These are phyloP conservation scores for Cuniculus paca DNA, from an alignment of 2,797 vertebrate genomes.

Conservation along the genomic window DNA sequence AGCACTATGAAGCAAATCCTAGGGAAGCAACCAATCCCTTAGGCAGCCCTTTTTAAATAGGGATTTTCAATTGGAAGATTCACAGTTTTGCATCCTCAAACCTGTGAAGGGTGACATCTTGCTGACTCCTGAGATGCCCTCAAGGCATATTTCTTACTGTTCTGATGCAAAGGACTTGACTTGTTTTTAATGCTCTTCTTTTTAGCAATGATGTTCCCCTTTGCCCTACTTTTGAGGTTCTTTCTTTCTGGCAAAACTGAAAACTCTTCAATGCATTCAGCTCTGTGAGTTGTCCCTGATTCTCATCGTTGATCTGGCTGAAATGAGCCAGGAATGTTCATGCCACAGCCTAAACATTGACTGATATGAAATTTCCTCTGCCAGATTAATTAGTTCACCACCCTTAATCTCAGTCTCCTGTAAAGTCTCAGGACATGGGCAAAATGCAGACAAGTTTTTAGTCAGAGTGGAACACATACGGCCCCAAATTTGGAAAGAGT, in stretches of 20 bases:
- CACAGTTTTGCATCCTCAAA: not conserved
- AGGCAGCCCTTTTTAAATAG: not conserved
- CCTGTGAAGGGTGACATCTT: not conserved
- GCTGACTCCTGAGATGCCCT: not conserved
- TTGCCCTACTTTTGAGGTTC: not conserved
- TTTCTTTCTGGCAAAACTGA: not conserved
- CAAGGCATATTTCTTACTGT: not conserved
- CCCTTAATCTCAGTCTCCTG: not conserved
- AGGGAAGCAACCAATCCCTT: not conserved
- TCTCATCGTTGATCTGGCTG: not conserved
- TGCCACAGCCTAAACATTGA: not conserved
- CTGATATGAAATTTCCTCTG: not conserved
- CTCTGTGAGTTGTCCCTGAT: not conserved
- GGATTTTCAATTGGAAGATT: not conserved
- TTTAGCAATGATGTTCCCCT: not conserved
- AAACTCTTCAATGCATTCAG: not conserved
- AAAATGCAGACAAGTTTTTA: not conserved
- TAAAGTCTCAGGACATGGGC: not conserved
- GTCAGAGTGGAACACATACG: not conserved
- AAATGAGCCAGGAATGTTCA: not conserved
- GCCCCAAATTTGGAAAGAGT: not conserved
- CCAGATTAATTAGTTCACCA: not conserved
- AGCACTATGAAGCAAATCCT: not conserved
- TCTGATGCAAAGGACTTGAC: not conserved
- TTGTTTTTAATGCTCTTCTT: not conserved